Conservation (phyloP, 1,140 invertebrate genomes). For the Gonioctena quinquepunctata region DNA sequence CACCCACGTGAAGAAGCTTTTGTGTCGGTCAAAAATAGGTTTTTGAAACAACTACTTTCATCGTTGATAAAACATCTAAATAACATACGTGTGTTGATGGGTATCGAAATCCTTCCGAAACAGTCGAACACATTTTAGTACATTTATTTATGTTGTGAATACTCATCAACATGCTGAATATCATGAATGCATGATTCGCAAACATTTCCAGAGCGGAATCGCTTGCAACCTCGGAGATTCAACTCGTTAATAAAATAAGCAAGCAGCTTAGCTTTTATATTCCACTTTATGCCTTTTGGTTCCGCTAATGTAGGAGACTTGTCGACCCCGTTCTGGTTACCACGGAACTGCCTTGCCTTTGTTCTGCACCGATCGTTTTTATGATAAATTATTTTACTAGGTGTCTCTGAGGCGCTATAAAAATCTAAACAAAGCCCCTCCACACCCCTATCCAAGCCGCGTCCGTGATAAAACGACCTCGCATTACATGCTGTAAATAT, state of each 20-base stretch:
- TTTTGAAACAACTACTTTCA: too few species aligned
- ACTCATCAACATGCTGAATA: too few species aligned
- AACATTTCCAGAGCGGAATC: too few species aligned
- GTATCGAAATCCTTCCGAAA: too few species aligned
- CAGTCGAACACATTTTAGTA: too few species aligned
- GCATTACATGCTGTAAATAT: slow-evolving; percentile 27
- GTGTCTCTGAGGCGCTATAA: slow-evolving; percentile 32
- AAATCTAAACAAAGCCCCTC: slow-evolving; percentile 37
- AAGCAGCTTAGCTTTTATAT: background rate
- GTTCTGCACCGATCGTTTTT: slow-evolving; percentile 26
- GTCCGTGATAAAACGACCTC: slow-evolving; percentile 16
- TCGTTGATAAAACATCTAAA: too few species aligned
- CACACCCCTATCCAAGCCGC: slow-evolving; percentile 13
- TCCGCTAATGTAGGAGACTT: background rate
- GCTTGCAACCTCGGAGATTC: too few species aligned
- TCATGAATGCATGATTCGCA: too few species aligned
- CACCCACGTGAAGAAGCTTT: too few species aligned
- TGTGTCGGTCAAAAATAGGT: too few species aligned
- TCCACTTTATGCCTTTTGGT: background rate
- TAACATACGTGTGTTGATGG: too few species aligned
- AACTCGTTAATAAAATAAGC: background rate
- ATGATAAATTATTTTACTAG: slow-evolving; percentile 32
- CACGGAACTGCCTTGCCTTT: background rate
- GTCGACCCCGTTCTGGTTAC: background rate
- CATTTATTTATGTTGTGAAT: too few species aligned